These are phyloP conservation scores for Rachycentron canadum DNA, from an alignment of 2,797 vertebrate genomes.

Conservation along the genomic window DNA sequence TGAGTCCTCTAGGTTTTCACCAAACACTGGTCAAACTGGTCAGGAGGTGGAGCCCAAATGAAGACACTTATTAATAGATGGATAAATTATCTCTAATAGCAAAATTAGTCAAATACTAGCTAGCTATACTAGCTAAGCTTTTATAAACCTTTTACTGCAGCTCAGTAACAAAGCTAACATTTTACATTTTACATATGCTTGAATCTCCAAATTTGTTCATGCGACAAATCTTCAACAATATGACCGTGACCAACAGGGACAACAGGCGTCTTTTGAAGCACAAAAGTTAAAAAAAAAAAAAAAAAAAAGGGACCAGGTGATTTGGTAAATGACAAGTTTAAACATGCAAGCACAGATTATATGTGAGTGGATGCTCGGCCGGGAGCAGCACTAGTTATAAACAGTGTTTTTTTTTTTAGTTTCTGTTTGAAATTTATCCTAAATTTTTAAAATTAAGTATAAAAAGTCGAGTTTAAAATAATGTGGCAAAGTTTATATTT, in stretches of 20 bases:
- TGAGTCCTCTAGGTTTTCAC: no score
- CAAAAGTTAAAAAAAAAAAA: no score
- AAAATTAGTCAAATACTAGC: neutral
- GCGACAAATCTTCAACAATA: neutral
- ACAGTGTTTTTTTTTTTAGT: no score
- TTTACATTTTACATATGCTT: neutral
- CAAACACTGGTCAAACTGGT: no score
- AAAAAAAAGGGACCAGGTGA: neutral
- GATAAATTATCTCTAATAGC: neutral
- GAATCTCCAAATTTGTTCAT: neutral
- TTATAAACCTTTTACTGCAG: neutral
- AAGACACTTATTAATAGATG: neutral
- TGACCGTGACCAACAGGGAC: neutral
- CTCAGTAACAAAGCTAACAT: neutral
- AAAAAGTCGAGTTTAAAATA: neutral
- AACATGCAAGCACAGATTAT: no score
- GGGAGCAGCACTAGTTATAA: no score
- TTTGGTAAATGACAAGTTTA: neutral
- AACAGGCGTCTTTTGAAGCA: neutral
- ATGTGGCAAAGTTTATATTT: neutral
- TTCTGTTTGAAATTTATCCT: neutral
- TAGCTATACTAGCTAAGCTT: neutral
- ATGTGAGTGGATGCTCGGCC: no score
- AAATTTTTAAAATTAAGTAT: neutral
- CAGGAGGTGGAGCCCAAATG: neutral